These are phyloP conservation scores for Caenorhabditis brenneri DNA, from an alignment of 1,140 invertebrate genomes.

Conservation along the genomic window DNA sequence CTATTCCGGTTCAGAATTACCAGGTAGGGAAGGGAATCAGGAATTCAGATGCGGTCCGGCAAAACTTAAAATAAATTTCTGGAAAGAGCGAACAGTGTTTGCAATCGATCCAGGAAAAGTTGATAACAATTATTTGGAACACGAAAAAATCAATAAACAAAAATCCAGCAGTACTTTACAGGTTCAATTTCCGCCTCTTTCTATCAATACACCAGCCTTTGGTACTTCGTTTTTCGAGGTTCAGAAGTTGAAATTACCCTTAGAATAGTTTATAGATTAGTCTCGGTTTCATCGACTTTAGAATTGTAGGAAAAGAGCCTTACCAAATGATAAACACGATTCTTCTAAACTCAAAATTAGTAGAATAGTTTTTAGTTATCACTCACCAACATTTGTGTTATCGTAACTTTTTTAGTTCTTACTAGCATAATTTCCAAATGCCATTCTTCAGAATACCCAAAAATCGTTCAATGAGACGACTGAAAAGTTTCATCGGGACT, in stretches of 20 bases:
- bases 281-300: not conserved
- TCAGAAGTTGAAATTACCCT: not conserved
- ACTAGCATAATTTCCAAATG: not conserved
- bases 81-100: no score
- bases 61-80: no score
- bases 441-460: slow-evolving; percentile 2
- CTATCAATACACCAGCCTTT: slow-evolving; percentile 10
- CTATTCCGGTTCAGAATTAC: slow-evolving; percentile 25
- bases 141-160: not conserved
- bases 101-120: no score
- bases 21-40: not conserved
- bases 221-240: slow-evolving; percentile 8
- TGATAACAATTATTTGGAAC: no score
- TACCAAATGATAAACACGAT: no score
- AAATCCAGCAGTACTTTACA: no score
- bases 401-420: no score
- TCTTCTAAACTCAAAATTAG: no score
- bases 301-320: no score
- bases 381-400: no score
- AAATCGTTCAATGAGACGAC: slow-evolving; percentile 10
- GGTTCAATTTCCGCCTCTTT: not conserved
- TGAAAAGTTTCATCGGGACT: slow-evolving; percentile 20
- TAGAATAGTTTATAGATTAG: not conserved
- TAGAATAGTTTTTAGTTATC: no score
- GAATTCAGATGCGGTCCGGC: not conserved